A percentile compares a stretch with the other conserved stretches of the same genome.
These are phyloP conservation scores for Drosophila lacertosa DNA, from an alignment of 1,140 invertebrate species.

Conservation along the genomic window DNA sequence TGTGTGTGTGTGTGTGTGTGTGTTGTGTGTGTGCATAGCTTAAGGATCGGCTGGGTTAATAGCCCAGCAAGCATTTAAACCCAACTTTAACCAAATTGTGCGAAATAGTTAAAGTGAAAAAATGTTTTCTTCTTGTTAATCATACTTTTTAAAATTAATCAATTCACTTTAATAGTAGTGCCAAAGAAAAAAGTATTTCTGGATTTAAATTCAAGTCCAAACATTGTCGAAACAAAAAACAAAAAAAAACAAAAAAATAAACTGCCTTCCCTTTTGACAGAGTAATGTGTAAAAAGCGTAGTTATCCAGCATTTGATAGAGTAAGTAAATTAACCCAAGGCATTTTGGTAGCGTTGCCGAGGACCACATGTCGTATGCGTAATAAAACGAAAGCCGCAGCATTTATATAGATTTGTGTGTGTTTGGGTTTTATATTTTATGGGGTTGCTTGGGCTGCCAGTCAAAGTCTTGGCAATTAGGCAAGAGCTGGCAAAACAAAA, in stretches of 20 bases:
- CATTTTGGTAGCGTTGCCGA: conserved; percentile 35
- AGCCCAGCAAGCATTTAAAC: background rate
- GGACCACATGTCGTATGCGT: conserved; percentile 69
- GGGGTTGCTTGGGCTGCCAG: conserved; percentile 20
- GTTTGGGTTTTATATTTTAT: conserved; percentile 1
- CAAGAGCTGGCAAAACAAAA: conserved; percentile 69
- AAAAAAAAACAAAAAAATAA: too few relatives aligned
- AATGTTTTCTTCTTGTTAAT: too few relatives aligned
- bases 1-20: conserved; percentile 1
- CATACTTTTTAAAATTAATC: too few relatives aligned
- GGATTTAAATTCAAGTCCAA: too few relatives aligned
- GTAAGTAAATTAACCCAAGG: conserved; percentile 19
- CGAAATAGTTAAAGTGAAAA: background rate
- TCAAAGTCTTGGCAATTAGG: conserved; percentile 76
- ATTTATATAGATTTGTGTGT: conserved; percentile 47
- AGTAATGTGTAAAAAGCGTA: background rate
- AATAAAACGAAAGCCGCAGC: conserved; percentile 48
- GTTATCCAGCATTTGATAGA: background rate
- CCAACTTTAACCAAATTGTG: background rate
- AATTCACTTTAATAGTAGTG: too few relatives aligned
- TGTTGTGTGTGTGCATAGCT: conserved; percentile 19
- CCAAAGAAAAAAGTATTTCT: too few relatives aligned
- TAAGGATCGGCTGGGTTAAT: background rate
- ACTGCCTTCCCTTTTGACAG: background rate
- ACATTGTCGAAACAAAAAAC: too few relatives aligned